phyloP scores from a whole-genome alignment of 2,888 invertebrate genomes.

The Aphodius sticticus region DNA sequence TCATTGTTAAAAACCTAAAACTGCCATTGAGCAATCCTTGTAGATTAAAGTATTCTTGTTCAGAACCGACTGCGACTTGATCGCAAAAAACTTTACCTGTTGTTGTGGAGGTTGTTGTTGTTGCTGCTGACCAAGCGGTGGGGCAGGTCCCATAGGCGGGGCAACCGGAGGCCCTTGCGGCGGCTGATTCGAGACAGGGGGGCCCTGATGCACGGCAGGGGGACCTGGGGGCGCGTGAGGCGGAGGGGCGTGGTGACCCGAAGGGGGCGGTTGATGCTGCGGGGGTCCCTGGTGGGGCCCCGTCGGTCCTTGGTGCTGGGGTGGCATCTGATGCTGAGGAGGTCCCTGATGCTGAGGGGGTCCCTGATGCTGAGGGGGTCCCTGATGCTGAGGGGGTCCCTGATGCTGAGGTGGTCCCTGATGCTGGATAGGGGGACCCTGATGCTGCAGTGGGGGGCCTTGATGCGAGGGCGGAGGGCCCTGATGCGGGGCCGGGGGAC shows the following conservation, averaged over 20 bases:
- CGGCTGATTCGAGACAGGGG: not conserved
- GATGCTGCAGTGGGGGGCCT: constrained; percentile 42
- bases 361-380: not conserved
- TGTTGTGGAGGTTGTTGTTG: no score
- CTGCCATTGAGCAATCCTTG: no score
- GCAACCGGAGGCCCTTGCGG: constrained; percentile 8
- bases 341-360: constrained; percentile 7
- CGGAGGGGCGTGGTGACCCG: not conserved
- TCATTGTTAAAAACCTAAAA: no score
- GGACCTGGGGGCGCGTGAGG: not conserved
- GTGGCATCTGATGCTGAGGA: not conserved
- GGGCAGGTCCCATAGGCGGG: not conserved
- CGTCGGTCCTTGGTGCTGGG: not conserved
- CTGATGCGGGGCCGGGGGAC: constrained; percentile 36
- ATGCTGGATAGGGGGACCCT: constrained; percentile 32
- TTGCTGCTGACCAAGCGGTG: no score
- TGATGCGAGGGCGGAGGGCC: constrained; percentile 41
- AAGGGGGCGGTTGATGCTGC: not conserved
- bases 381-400: constrained; percentile 10
- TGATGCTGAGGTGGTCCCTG: constrained; percentile 6
- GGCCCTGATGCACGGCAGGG: not conserved
- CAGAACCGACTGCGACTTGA: no score
- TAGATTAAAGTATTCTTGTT: no score
- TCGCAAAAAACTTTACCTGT: no score
- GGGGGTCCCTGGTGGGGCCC: constrained; percentile 4